Conservation (phyloP, 1,140 invertebrate species). For the Drosophila pachea region DNA sequence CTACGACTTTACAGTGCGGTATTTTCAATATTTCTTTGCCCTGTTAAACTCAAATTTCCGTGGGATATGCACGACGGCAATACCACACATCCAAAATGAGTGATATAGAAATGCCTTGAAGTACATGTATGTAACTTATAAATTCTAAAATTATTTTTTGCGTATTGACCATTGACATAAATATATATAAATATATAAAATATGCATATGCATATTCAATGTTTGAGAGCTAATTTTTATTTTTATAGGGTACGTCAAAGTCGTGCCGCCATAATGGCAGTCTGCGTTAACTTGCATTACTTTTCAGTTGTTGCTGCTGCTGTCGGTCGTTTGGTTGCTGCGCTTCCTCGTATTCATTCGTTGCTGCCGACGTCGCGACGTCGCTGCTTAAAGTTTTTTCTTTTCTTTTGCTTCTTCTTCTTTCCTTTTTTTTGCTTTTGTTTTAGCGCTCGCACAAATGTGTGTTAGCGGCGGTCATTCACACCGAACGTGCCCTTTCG, state of each 20-base stretch:
- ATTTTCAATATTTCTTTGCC: constrained; percentile 44
- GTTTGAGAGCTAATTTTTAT: not conserved
- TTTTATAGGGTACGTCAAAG: constrained; percentile 28
- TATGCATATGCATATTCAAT: too few species aligned
- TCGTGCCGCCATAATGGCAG: constrained; percentile 8
- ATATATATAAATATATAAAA: too few species aligned
- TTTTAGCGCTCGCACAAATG: constrained; percentile 77
- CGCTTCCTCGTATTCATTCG: constrained; percentile 54
- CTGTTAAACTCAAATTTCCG: not conserved
- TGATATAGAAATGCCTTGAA: not conserved
- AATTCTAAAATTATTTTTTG: too few species aligned
- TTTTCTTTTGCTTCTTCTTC: constrained; percentile 20
- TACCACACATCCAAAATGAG: not conserved
- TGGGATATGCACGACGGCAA: not conserved
- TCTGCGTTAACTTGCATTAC: constrained; percentile 38
- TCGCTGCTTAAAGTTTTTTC: constrained; percentile 45
- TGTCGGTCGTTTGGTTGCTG: constrained; percentile 35
- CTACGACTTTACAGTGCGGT: constrained; percentile 58
- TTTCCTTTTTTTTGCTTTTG: constrained; percentile 66
- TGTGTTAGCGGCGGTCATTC: constrained; percentile 79
- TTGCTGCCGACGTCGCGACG: constrained; percentile 37
- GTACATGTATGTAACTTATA: too few species aligned
- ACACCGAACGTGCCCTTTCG: constrained; percentile 77
- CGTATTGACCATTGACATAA: too few species aligned
- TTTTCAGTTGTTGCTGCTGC: constrained; percentile 58